Percentiles rank a stretch among this genome's conserved stretches.
phyloP scores from a whole-genome alignment of 1,140 invertebrate species.

The Mizuhopecten yessoensis region DNA sequence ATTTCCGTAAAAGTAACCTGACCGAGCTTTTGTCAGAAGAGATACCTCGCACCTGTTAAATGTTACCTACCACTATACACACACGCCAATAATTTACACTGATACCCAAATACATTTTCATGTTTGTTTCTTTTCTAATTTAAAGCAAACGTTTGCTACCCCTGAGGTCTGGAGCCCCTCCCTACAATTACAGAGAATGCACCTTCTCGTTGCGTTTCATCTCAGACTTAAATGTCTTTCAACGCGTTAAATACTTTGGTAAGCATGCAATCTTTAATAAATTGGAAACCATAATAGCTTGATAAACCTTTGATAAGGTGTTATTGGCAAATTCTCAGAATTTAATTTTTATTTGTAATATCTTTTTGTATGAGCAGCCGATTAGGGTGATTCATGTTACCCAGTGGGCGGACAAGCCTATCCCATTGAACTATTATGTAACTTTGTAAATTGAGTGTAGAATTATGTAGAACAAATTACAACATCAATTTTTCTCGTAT shows the following conservation, averaged over 20 bases:
- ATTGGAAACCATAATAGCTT: neutral
- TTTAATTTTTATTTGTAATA: neutral
- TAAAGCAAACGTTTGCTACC: neutral
- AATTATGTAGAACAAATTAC: no score
- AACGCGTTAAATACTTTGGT: neutral
- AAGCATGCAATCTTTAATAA: neutral
- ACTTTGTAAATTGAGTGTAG: no score
- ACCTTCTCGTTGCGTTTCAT: neutral
- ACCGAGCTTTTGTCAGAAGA: no score
- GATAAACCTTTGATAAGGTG: constrained; percentile 17
- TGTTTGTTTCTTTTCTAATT: neutral
- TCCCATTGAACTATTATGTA: no score
- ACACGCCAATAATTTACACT: neutral
- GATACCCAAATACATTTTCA: neutral
- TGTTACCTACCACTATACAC: neutral
- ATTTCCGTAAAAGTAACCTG: no score
- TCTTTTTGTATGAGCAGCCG: neutral
- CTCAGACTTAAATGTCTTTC: neutral
- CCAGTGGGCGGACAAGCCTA: neutral
- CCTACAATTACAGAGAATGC: neutral
- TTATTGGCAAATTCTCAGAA: constrained; percentile 12
- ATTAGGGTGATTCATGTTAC: neutral
- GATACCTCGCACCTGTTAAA: neutral
- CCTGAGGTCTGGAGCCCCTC: neutral
- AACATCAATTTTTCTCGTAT: no score